These are phyloP conservation scores for Hypercompe scribonia DNA, from an alignment of 2,888 invertebrate species.

Conservation along the genomic window DNA sequence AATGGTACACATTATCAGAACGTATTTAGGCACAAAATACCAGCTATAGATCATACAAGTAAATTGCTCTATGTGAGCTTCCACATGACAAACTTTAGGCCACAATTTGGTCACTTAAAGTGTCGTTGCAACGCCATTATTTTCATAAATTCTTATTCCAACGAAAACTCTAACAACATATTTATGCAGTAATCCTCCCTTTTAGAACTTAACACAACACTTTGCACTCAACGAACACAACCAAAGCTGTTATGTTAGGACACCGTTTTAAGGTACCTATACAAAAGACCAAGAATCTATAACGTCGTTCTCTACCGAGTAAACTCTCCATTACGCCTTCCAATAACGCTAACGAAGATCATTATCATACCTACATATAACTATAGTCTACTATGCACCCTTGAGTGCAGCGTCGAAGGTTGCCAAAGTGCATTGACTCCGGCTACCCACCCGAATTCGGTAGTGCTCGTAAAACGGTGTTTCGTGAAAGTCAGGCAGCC, in stretches of 20 bases:
- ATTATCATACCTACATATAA: slow-evolving; percentile 74
- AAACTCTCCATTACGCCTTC: slow-evolving; percentile 58
- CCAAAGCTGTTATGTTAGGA: slow-evolving; percentile 42
- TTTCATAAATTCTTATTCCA: background rate
- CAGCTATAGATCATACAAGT: background rate
- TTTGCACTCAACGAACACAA: slow-evolving; percentile 35
- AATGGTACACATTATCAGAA: background rate
- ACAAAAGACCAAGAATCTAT: slow-evolving; percentile 36
- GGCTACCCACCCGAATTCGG: slow-evolving; percentile 67
- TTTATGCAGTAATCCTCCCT: slow-evolving; percentile 32
- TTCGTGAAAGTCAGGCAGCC: slow-evolving; percentile 52
- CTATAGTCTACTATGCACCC: slow-evolving; percentile 81
- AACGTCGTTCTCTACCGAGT: slow-evolving; percentile 42
- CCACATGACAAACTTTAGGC: no score
- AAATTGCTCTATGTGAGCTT: background rate
- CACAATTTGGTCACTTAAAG: background rate
- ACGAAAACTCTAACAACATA: slow-evolving; percentile 22
- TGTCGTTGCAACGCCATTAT: background rate
- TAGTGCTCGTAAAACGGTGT: slow-evolving; percentile 37
- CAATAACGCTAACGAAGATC: slow-evolving; percentile 79
- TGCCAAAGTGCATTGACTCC: slow-evolving; percentile 83
- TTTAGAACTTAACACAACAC: slow-evolving; percentile 29
- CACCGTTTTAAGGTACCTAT: slow-evolving; percentile 12
- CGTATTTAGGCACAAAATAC: background rate
- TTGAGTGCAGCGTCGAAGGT: slow-evolving; percentile 85